phyloP scores from a whole-genome alignment of 2,888 invertebrate genomes.

The Eupithecia abbreviata region DNA sequence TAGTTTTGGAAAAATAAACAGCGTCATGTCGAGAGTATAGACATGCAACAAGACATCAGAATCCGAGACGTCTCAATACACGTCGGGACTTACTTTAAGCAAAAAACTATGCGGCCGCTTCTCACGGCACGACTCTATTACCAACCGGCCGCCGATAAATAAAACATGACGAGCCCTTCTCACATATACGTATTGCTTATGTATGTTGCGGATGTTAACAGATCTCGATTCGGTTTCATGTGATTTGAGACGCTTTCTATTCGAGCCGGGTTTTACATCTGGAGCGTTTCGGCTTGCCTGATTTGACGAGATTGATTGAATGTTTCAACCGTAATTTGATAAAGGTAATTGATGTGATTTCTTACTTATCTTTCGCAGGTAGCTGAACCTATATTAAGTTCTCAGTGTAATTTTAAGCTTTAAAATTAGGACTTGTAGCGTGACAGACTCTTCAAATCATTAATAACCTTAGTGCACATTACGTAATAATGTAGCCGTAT shows the following conservation, averaged over 20 bases:
- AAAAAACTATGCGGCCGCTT: conserved; percentile 79
- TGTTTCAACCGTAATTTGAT: conserved; percentile 4
- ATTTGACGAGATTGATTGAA: conserved; percentile 32
- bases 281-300: conserved; percentile 45
- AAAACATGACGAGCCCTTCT: conserved; percentile 83
- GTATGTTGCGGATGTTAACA: conserved; percentile 76
- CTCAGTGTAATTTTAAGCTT: not conserved
- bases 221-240: conserved; percentile 72
- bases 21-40: conserved; percentile 76
- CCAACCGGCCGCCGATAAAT: conserved; percentile 80
- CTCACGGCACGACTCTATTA: conserved; percentile 84
- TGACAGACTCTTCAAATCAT: not conserved
- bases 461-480: not conserved
- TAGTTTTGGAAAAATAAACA: conserved; percentile 66
- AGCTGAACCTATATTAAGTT: not conserved
- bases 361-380: not conserved
- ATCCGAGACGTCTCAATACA: conserved; percentile 82
- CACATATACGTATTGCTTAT: conserved; percentile 68
- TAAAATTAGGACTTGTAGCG: not conserved
- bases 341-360: not conserved
- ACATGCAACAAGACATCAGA: conserved; percentile 82
- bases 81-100: conserved; percentile 68
- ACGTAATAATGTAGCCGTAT: not conserved
- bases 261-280: conserved; percentile 48
- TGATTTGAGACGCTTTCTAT: conserved; percentile 76